Evolutionary conservation across 2,797 vertebrate species (phyloP).

Genomic region (Craterocephalus amniculus): DNA sequence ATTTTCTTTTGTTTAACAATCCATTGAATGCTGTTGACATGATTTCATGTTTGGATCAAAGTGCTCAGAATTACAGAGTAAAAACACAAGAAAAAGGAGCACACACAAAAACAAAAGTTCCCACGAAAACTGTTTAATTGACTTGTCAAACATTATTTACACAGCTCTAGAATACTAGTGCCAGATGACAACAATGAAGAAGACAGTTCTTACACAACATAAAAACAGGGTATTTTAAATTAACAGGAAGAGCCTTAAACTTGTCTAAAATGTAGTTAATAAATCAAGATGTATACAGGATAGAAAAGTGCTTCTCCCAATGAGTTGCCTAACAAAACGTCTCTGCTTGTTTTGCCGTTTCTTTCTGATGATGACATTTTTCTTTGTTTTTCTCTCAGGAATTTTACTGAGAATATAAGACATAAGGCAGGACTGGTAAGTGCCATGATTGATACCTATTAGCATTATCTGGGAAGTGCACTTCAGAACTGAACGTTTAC

Average conservation of each 20-base stretch:
- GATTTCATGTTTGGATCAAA: not conserved
- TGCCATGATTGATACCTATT: conserved; percentile 50
- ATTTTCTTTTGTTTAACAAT: not conserved
- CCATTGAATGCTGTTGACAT: not conserved
- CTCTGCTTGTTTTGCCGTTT: conserved; percentile 36
- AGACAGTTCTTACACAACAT: conserved; percentile 56
- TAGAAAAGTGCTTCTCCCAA: conserved; percentile 75
- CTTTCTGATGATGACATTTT: conserved; percentile 30
- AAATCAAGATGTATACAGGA: conserved; percentile 74
- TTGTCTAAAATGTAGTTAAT: conserved; percentile 64
- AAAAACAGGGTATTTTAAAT: conserved; percentile 70
- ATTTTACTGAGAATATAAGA: conserved; percentile 37
- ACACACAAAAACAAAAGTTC: conserved; percentile 31
- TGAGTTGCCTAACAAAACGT: conserved; percentile 58
- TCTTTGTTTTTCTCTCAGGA: conserved; percentile 40
- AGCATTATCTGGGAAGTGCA: conserved; percentile 68
- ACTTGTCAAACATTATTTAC: conserved; percentile 80
- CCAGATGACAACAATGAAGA: conserved; percentile 63
- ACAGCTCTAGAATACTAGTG: conserved; percentile 75
- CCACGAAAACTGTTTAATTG: conserved; percentile 78
- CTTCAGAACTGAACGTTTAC: conserved; percentile 65
- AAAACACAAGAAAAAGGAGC: not conserved
- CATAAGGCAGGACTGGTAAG: conserved; percentile 72
- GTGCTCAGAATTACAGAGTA: not conserved
- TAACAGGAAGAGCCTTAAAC: conserved; percentile 55